Percentiles rank a stretch among this genome's conserved stretches.
phyloP scores from a whole-genome alignment of 2,113 vertebrate genomes.

The Cavia porcellus region DNA sequence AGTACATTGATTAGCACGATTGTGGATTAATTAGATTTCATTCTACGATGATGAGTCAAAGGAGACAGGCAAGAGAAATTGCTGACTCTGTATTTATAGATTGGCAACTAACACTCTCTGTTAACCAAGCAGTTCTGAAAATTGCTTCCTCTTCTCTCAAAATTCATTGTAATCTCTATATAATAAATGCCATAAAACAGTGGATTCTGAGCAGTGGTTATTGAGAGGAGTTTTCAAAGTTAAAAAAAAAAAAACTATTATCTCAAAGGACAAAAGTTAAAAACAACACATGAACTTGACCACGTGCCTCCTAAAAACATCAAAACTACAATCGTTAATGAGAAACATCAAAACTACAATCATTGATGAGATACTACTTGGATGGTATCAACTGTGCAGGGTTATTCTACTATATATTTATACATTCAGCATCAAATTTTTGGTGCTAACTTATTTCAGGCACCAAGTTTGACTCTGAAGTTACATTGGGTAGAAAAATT shows the following conservation, averaged over 20 bases:
- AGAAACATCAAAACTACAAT: not conserved
- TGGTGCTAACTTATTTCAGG: not conserved
- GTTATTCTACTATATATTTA: not conserved
- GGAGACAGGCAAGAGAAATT: constrained; percentile 7
- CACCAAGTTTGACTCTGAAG: not conserved
- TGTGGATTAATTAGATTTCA: constrained; percentile 76
- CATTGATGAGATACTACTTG: not conserved
- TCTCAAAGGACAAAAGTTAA: not conserved
- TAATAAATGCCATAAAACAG: not conserved
- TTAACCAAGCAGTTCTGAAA: not conserved
- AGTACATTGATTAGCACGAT: constrained; percentile 78
- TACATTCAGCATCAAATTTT: not conserved
- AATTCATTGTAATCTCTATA: not conserved
- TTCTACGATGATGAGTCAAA: constrained; percentile 65
- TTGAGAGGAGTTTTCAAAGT: not conserved
- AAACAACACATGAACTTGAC: not conserved
- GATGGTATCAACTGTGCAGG: not conserved
- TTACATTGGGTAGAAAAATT: not conserved
- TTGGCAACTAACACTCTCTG: not conserved
- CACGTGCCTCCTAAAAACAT: not conserved
- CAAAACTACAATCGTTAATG: too few relatives aligned
- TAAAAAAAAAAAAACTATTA: not conserved
- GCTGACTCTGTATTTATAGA: constrained; percentile 51
- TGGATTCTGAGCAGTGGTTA: not conserved
- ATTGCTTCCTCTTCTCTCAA: not conserved